Conservation (phyloP, 2,797 vertebrate species). For the Sebastes umbrosus region DNA sequence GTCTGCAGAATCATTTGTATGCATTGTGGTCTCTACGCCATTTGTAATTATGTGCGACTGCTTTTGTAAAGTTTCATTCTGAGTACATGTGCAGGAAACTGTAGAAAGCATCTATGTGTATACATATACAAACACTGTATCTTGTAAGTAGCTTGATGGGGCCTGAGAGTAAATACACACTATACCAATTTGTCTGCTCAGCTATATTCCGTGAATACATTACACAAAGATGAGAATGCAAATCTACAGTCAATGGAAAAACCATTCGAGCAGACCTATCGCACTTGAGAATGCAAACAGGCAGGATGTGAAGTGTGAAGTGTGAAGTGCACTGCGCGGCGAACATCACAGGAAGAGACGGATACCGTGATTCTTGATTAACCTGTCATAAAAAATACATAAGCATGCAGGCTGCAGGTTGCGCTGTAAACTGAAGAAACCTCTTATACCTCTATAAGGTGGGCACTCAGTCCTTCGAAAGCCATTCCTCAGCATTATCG, state of each 20-base stretch:
- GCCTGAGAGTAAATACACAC: slow-evolving; percentile 22
- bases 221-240: slow-evolving; percentile 51
- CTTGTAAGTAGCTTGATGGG: slow-evolving; percentile 31
- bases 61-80: slow-evolving; percentile 4
- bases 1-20: neutral
- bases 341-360: slow-evolving; percentile 41
- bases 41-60: neutral
- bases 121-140: neutral
- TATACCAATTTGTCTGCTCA: slow-evolving; percentile 48
- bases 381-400: slow-evolving; percentile 67
- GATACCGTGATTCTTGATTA: slow-evolving; percentile 65
- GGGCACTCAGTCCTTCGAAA: slow-evolving; percentile 73
- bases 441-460: slow-evolving; percentile 52
- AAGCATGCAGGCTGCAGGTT: slow-evolving; percentile 52
- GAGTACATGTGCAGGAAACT: neutral
- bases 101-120: neutral
- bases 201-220: slow-evolving; percentile 46
- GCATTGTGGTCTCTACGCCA: neutral
- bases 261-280: slow-evolving; percentile 46
- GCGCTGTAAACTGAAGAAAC: slow-evolving; percentile 61
- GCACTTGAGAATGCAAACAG: slow-evolving; percentile 55
- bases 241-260: slow-evolving; percentile 45
- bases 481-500: slow-evolving; percentile 83
- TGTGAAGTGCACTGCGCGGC: slow-evolving; percentile 25
- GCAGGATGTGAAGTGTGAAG: slow-evolving; percentile 28